These are phyloP conservation scores for Tetrax tetrax DNA, from an alignment of 2,113 vertebrate species.

Conservation along the genomic window DNA sequence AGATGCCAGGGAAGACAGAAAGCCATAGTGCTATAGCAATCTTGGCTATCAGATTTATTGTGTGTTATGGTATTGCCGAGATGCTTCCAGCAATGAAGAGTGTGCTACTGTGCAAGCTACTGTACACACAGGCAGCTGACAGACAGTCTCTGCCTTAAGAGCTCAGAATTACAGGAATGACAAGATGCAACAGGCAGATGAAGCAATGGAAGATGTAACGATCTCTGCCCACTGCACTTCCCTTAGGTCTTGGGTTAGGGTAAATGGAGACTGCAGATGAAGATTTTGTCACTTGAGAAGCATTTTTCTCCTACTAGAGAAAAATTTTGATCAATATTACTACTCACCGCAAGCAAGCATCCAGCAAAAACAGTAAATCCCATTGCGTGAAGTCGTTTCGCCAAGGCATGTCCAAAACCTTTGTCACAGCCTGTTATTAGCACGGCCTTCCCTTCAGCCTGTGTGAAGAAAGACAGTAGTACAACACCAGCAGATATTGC, in stretches of 20 bases:
- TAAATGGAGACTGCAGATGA: neutral
- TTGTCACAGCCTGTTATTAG: conserved; percentile 87
- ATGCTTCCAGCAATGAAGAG: neutral
- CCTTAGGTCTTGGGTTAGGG: neutral
- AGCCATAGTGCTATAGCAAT: neutral
- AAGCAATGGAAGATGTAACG: neutral
- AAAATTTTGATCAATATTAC: neutral
- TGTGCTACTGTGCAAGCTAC: neutral
- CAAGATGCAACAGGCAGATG: neutral
- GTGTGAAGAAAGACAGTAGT: neutral
- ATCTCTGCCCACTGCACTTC: neutral
- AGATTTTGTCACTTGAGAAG: neutral
- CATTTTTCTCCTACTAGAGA: neutral
- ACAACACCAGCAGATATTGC: neutral
- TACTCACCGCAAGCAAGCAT: conserved; percentile 81
- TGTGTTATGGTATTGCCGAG: neutral
- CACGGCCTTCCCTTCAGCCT: conserved; percentile 82
- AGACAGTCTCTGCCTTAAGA: neutral
- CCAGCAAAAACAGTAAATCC: conserved; percentile 88
- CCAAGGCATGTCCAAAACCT: conserved; percentile 84
- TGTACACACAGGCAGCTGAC: neutral
- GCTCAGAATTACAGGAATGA: neutral
- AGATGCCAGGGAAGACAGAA: neutral
- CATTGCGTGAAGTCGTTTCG: conserved; percentile 79
- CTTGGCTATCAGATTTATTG: neutral